Conservation (phyloP, 2,797 vertebrate species). For the Valencia hispanica region DNA sequence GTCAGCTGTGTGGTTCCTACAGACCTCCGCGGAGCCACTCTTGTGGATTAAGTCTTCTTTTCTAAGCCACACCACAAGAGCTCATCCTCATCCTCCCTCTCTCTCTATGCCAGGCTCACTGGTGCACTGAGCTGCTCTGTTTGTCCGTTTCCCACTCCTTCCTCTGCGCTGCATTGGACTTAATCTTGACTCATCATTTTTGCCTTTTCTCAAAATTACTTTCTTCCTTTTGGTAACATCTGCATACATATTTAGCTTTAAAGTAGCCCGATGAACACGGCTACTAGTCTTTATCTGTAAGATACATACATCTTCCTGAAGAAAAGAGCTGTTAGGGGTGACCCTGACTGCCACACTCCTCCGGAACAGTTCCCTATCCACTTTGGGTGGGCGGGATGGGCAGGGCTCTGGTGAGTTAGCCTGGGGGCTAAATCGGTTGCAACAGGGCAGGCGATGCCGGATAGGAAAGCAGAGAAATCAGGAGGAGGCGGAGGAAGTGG, state of each 20-base stretch:
- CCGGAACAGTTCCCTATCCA: constrained; percentile 3
- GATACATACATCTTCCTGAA: constrained; percentile 21
- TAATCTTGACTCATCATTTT: constrained; percentile 18
- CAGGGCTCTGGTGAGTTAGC: constrained; percentile 58
- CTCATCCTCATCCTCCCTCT: constrained; percentile 53
- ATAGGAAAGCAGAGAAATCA: constrained; percentile 54
- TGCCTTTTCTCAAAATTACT: constrained; percentile 11
- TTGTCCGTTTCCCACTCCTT: constrained; percentile 29
- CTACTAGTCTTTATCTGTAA: constrained; percentile 60
- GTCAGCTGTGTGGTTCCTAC: constrained; percentile 45
- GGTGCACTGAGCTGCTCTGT: constrained; percentile 51
- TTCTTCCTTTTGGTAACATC: background rate
- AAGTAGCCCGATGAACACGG: constrained; percentile 72
- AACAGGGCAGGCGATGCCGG: constrained; percentile 68
- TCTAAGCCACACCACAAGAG: constrained; percentile 65
- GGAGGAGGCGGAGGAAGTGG: constrained; percentile 46
- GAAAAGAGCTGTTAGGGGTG: constrained; percentile 46
- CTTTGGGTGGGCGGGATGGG: constrained; percentile 60
- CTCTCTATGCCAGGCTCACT: constrained; percentile 40
- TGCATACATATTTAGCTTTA: constrained; percentile 1
- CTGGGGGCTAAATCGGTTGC: constrained; percentile 54
- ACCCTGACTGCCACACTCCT: constrained; percentile 30
- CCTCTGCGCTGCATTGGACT: constrained; percentile 13
- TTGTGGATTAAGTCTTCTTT: constrained; percentile 75
- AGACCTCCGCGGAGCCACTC: constrained; percentile 60